A percentile compares a stretch with the other conserved stretches of the same genome.
Conservation (phyloP, 2,888 invertebrate species). For the Galerucella pusilla region DNA sequence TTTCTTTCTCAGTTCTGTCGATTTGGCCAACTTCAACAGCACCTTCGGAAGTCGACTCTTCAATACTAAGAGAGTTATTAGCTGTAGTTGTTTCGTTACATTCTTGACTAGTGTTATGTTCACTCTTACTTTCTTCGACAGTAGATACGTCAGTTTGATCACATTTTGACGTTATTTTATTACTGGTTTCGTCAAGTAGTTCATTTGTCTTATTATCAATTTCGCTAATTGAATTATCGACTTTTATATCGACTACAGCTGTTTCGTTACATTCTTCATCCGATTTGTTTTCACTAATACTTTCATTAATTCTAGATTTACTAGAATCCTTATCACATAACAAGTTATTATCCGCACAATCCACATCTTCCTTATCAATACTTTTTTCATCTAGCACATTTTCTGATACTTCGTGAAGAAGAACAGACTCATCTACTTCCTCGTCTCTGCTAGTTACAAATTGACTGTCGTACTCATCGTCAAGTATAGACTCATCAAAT, state of each 20-base stretch:
- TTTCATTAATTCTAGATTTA: background rate
- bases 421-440: slow-evolving; percentile 20
- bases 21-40: background rate
- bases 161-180: background rate
- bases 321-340: background rate
- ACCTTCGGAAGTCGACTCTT: background rate
- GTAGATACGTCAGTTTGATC: background rate
- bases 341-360: background rate
- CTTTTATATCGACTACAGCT: background rate
- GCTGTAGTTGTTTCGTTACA: slow-evolving; percentile 3
- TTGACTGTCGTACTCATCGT: slow-evolving; percentile 18
- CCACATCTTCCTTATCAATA: slow-evolving; percentile 1
- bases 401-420: slow-evolving; percentile 3
- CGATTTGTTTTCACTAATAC: background rate
- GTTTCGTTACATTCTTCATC: background rate
- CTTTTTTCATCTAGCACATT: background rate
- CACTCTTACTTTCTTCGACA: background rate
- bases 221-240: background rate
- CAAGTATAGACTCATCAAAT: slow-evolving; percentile 25
- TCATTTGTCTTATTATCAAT: slow-evolving; percentile 7
- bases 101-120: slow-evolving; percentile 1
- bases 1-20: background rate
- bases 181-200: slow-evolving; percentile 1
- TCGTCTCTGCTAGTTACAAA: slow-evolving; percentile 16
- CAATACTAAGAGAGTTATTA: background rate